Percentiles rank a stretch among this genome's conserved stretches.
These are phyloP conservation scores for Thymelicus acteon DNA, from an alignment of 2,888 invertebrate species.

Conservation along the genomic window DNA sequence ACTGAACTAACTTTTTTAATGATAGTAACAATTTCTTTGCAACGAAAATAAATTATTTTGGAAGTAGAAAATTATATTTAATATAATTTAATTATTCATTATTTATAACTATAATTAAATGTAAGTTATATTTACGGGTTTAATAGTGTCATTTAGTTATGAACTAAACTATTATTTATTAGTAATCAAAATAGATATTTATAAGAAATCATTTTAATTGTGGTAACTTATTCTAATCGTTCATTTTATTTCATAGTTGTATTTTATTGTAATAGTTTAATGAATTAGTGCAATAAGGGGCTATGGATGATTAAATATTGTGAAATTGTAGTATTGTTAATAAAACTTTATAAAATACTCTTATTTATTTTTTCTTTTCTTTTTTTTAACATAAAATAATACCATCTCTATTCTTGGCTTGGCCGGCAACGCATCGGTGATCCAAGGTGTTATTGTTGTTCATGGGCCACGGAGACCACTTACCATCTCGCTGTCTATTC, in stretches of 20 bases:
- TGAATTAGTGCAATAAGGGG: neutral
- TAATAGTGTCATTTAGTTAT: slow-evolving; percentile 19
- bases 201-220: neutral
- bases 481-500: too few species aligned
- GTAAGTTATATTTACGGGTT: slow-evolving; percentile 31
- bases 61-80: too few species aligned
- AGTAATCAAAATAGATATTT: neutral
- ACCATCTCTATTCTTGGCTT: too few species aligned
- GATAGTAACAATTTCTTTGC: too few species aligned
- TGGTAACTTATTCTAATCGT: slow-evolving; percentile 38
- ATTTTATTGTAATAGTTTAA: neutral
- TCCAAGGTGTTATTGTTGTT: too few species aligned
- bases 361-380: neutral
- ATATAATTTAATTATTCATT: too few species aligned
- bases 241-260: neutral
- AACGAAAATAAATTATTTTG: too few species aligned
- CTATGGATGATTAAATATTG: neutral
- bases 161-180: slow-evolving; percentile 19
- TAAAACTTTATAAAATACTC: neutral
- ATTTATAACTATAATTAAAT: neutral
- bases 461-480: too few species aligned
- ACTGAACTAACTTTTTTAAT: too few species aligned
- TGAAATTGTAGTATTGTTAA: neutral
- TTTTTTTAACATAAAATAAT: neutral
- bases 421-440: too few species aligned